A percentile compares a stretch with the other conserved stretches of the same genome.
Evolutionary conservation across 1,140 invertebrate species (phyloP).

Genomic region (Drosophila triauraria): DNA sequence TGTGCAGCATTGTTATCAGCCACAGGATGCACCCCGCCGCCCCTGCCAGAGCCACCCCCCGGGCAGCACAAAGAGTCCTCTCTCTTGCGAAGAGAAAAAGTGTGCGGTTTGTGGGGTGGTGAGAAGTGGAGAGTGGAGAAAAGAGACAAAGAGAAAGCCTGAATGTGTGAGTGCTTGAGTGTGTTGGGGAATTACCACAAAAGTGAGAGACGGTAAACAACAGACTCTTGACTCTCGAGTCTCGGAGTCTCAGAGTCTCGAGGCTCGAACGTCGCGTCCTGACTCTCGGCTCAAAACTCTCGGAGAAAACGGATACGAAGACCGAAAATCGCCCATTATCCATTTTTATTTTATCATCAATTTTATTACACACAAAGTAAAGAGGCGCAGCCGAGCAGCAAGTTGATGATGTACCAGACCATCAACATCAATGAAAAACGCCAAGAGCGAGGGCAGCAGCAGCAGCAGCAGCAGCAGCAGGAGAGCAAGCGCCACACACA

Average conservation of each 20-base stretch:
- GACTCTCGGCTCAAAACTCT: constrained; percentile 27
- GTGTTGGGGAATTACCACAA: constrained; percentile 30
- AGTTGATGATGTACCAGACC: constrained; percentile 63
- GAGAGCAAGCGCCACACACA: constrained; percentile 39
- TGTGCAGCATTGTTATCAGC: constrained; percentile 74
- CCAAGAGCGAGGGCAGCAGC: constrained; percentile 26
- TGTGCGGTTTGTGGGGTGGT: constrained; percentile 1
- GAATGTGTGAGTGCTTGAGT: constrained; percentile 7
- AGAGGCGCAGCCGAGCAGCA: constrained; percentile 67
- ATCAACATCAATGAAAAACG: constrained; percentile 59
- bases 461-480: constrained; percentile 39
- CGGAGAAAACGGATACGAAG: constrained; percentile 27
- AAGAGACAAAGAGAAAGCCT: constrained; percentile 42
- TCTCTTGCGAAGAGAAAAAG: constrained; percentile 20
- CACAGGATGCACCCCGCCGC: constrained; percentile 30
- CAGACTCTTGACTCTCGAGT: constrained; percentile 21
- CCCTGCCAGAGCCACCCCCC: not conserved
- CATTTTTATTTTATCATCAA: constrained; percentile 82
- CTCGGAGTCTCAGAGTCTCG: not conserved
- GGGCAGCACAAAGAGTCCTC: not conserved
- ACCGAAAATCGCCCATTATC: constrained; percentile 78
- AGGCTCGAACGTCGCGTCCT: too few relatives aligned
- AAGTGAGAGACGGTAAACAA: constrained; percentile 55
- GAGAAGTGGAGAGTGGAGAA: constrained; percentile 1
- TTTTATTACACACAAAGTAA: constrained; percentile 79